phyloP scores from a whole-genome alignment of 2,797 vertebrate genomes.

The Lemur catta region DNA sequence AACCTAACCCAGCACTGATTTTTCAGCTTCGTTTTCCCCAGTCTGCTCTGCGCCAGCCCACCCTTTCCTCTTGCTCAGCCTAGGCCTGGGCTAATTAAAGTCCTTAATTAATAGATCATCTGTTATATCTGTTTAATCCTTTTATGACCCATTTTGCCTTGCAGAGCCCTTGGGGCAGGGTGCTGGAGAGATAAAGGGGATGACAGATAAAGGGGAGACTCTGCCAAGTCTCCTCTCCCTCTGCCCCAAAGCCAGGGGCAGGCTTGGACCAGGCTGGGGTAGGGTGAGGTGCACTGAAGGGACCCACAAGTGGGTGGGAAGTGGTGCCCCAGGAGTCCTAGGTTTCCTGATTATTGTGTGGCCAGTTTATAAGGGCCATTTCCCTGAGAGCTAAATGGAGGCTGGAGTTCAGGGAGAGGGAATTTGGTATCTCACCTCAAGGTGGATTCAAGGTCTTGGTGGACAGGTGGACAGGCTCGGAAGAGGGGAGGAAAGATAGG shows the following conservation, averaged over 20 bases:
- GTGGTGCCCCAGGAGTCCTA: neutral
- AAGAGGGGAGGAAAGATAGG: neutral
- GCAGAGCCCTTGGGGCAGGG: constrained; percentile 21
- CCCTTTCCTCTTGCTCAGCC: constrained; percentile 1
- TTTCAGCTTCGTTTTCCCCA: neutral
- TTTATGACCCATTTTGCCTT: constrained; percentile 54
- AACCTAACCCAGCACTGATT: neutral
- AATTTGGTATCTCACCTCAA: neutral
- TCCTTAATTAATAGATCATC: constrained; percentile 65
- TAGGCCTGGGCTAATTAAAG: constrained; percentile 44
- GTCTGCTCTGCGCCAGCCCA: neutral
- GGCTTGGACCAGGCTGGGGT: neutral
- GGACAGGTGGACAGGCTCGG: neutral
- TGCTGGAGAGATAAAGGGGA: constrained; percentile 8
- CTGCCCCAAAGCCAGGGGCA: neutral
- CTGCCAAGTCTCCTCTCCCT: neutral
- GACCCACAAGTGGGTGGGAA: neutral
- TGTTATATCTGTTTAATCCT: constrained; percentile 59
- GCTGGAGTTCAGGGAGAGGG: neutral
- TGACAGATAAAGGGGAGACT: neutral
- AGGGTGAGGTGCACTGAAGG: neutral
- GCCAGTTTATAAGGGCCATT: neutral
- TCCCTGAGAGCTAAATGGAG: neutral
- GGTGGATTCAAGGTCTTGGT: neutral
- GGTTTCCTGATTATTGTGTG: neutral